A percentile compares a stretch with the other conserved stretches of the same genome.
Conservation (phyloP, 2,113 vertebrate species). For the Cisticola juncidis region DNA sequence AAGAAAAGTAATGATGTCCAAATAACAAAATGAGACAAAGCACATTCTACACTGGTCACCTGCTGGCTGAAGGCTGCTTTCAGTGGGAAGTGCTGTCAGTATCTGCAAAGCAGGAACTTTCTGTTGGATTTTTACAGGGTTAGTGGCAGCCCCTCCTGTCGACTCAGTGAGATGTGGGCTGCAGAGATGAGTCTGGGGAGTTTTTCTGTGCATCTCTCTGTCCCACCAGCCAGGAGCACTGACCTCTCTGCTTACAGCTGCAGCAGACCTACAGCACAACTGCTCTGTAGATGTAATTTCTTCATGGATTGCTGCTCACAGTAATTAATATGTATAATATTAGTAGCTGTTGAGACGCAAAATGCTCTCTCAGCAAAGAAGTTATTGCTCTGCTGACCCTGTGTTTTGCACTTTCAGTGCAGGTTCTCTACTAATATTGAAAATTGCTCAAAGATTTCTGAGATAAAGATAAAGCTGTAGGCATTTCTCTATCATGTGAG, state of each 20-base stretch:
- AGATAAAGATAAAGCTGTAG: not conserved
- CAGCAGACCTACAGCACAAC: not conserved
- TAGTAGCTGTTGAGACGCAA: slow-evolving; percentile 18
- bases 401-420: not conserved
- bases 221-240: not conserved
- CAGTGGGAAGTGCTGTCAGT: not conserved
- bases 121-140: not conserved
- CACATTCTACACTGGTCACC: not conserved
- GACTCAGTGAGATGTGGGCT: not conserved
- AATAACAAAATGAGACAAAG: not conserved
- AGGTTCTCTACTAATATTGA: not conserved
- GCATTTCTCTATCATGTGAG: not conserved
- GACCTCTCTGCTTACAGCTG: not conserved
- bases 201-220: not conserved
- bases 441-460: not conserved
- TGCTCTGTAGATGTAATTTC: not conserved
- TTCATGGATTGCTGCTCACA: slow-evolving; percentile 31
- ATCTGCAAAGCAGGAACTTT: not conserved
- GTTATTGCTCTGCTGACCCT: slow-evolving; percentile 27
- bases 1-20: not conserved
- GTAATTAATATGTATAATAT: slow-evolving; percentile 42
- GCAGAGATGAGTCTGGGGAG: not conserved
- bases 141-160: not conserved
- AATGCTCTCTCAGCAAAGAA: slow-evolving; percentile 23
- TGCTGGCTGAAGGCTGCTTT: not conserved